These are phyloP conservation scores for Auanema freiburgensis DNA, from an alignment of 2,888 invertebrate species.

Conservation along the genomic window DNA sequence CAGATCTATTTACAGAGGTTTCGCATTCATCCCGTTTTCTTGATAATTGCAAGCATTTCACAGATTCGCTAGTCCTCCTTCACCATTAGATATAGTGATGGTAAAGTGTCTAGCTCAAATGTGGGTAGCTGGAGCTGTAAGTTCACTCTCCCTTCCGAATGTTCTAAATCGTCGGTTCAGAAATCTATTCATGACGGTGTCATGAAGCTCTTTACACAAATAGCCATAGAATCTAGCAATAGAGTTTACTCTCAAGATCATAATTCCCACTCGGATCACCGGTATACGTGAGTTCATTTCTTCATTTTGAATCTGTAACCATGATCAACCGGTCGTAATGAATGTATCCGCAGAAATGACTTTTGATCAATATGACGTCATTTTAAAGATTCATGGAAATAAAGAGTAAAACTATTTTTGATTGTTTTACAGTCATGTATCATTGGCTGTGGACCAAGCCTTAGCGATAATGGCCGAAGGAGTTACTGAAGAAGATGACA, in stretches of 20 bases:
- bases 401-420: background rate
- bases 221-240: slow-evolving; percentile 80
- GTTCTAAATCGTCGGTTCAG: slow-evolving; percentile 64
- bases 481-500: slow-evolving; percentile 78
- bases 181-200: slow-evolving; percentile 82
- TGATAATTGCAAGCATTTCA: slow-evolving; percentile 71
- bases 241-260: slow-evolving; percentile 53
- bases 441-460: slow-evolving; percentile 91
- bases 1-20: slow-evolving; percentile 44
- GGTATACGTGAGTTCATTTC: slow-evolving; percentile 43
- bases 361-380: too few species aligned
- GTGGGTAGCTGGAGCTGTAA: slow-evolving; percentile 77
- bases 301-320: background rate
- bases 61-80: slow-evolving; percentile 94
- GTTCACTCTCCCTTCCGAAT: slow-evolving; percentile 14
- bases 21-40: background rate
- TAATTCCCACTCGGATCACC: slow-evolving; percentile 42
- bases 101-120: slow-evolving; percentile 97
- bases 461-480: slow-evolving; percentile 93
- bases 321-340: too few species aligned
- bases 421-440: slow-evolving; percentile 76
- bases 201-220: slow-evolving; percentile 95
- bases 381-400: too few species aligned
- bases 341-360: too few species aligned
- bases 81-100: slow-evolving; percentile 87